Base-by-base conservation (phyloP, 1,140 invertebrate species). In the Trachymyrmex cornetzi region DNA sequence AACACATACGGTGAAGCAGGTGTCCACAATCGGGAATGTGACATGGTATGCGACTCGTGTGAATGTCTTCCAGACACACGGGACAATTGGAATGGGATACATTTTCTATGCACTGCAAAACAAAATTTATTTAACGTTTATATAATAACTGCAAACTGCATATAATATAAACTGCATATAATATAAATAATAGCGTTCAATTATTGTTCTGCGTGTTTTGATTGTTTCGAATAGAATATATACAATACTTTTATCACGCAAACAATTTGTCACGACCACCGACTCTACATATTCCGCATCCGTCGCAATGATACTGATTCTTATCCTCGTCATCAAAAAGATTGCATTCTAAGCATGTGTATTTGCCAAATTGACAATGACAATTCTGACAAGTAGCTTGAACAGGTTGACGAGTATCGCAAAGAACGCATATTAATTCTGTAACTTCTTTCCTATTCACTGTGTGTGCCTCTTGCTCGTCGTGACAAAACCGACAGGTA, bases 271-370 rank as follows among this genome's bases (percentile, higher is more conserved):
- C 97, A 27, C 97, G 95, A 1, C 98, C 98, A 3, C 98, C 98
- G 86, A 98, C 97, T 63, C 98, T 96, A 92, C 98, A 99, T 86
- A 99, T 98, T 0, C 98, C 98, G 95, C 98, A 99, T 2, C 97
- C 97, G 85, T 97, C 96, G 91, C 98, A 99, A 92, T 99, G 98
- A 95, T 98, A 99, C 94, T 98, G 98, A 91, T 97, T 96, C 93
- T 98, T 98, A 90, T 98, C 98, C 81, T 98, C 97, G 93, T 98
- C 98, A 93, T 98, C 98, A 94, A 98, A 98, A n/a, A 99, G 95
- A 94, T 98, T 98, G 94, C 98, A 99, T 79, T 98, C 97, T 6
- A 97, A 95, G 92, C 98, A 99, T 72, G 97, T 98, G 94, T 98
- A 99, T 97, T 98, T 98, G 88, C 97, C 98, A 95, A 98, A 98